Evolutionary conservation across 1,140 invertebrate genomes (phyloP), one percentile per base, ranked within the genome.

Genomic region (Trachelipus rathkii): DNA sequence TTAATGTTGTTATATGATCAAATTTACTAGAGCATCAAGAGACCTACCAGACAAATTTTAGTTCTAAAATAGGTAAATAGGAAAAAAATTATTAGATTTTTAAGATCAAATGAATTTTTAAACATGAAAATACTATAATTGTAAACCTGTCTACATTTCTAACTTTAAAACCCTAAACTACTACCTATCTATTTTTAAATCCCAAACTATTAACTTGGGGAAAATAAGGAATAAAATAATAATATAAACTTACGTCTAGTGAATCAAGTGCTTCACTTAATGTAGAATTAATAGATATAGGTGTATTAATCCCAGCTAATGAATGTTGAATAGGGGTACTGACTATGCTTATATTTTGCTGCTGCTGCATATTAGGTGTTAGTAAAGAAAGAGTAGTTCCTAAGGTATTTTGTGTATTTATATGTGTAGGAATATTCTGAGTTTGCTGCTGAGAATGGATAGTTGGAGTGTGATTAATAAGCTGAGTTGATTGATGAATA

Each of bases 221-320:
- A n/a, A n/a, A n/a, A n/a, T n/a, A n/a, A n/a, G n/a, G n/a, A n/a
- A 33, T 33, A 33, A 6, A 33, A 33, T 3, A 33, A 3, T 33
- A 74, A 19, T 50, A 45, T 0, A 76, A 74, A 8, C 72, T 75
- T 19, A 53, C 45, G n/a, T 44, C 71, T 44, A 74, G 19, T 33
- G 68, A 70, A 45, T 79, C 78, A 24, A 45, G 60, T 13, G 72
- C 44, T 43, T 74, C 72, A 15, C 74, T 77, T 8, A 79, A 19
- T 7, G 75, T 76, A 15, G 50, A 15, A 60, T 60, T 60, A n/a
- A 77, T 68, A 43, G 78, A 66, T n/a, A 79, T 72, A 0, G 78
- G 78, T 60, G 78, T 77, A 44, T 77, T 79, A n/a, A 77, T 74
- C 33, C 60, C 73, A 13, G 68, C 71, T 46, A 70, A 70, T 70